Evolutionary conservation across 2,888 invertebrate genomes (phyloP), one percentile per base, ranked within the genome.

Genomic region (Cerceris ruficornis): DNA sequence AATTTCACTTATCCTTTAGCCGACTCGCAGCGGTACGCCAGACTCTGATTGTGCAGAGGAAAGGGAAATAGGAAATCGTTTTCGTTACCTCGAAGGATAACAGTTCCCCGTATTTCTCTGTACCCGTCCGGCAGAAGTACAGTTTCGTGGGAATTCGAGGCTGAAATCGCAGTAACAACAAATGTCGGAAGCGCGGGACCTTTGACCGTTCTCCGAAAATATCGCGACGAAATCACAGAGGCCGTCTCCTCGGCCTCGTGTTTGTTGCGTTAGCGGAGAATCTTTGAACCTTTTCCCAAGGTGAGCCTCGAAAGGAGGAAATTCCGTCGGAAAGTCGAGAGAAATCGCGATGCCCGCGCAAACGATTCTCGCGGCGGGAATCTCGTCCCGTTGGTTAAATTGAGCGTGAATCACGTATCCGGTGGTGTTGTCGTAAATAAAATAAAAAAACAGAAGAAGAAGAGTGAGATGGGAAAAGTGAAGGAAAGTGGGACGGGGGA

Each of bases 381-480:
- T 66, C 70, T 77, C 74, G 74, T 80, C 69, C 54, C 67, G 80
- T 67, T 59, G 72, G 77, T 77, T 75, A 80, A 82, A 82, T 82
- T 75, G 81, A 79, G 74, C 66, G 79, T 76, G 76, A 80, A 77
- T 69, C 50, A 77, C 62, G 58, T 7, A 17, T 55, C 7, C 7
- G 17, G 2, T 43, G 72, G 52, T 59, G 67, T 49, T 28, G 17
- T 17, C 55, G 55, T 15, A 55, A 17, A n/a, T n/a, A 50, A n/a
- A 49, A 17, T 7, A 15, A 57, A 14, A 43, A 59, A 61, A 61
- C n/a, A n/a, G 15, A 7, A 54, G 41, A 42, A 69, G 14, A 39
- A 43, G 11, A 9, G 49, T 7, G 42, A 39, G 14, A 49, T 28
- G 11, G 11, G 14, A 58, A 50, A 28, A 4, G 17, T 41, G 46